Conservation (phyloP, 1,140 invertebrate genomes). For the Aphaenogaster floridana region DNA sequence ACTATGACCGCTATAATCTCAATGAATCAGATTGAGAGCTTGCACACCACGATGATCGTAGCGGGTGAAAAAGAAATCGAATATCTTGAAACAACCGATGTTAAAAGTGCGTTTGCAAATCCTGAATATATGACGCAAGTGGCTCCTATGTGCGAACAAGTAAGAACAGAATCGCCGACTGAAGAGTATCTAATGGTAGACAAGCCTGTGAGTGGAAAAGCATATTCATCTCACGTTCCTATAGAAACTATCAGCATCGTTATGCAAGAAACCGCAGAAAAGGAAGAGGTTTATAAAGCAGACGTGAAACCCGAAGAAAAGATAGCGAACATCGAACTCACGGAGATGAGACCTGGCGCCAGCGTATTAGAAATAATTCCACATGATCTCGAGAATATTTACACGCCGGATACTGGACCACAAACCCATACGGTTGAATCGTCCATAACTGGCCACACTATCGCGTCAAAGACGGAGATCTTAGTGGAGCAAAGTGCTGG, state of each 20-base stretch:
- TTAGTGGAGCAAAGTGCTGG: constrained; percentile 85
- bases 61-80: constrained; percentile 85
- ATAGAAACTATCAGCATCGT: constrained; percentile 87
- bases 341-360: constrained; percentile 85
- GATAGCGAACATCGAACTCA: constrained; percentile 85
- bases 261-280: constrained; percentile 87
- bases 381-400: constrained; percentile 87
- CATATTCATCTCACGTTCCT: constrained; percentile 85
- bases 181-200: constrained; percentile 83
- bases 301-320: constrained; percentile 86
- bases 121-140: constrained; percentile 85
- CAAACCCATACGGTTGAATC: constrained; percentile 83
- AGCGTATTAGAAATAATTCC: constrained; percentile 87
- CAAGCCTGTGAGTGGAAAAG: constrained; percentile 81
- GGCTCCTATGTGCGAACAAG: constrained; percentile 86
- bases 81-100: constrained; percentile 79
- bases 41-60: constrained; percentile 87
- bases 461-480: constrained; percentile 87
- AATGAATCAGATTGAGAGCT: constrained; percentile 86
- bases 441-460: constrained; percentile 85
- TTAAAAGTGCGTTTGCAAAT: constrained; percentile 84
- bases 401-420: constrained; percentile 80
- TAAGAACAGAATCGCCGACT: constrained; percentile 86
- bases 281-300: constrained; percentile 86
- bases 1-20: constrained; percentile 85